Percentiles rank a stretch among this genome's conserved stretches.
Conservation (phyloP, 53 echinoderm and acorn worm species). For the Crossaster papposus region DNA sequence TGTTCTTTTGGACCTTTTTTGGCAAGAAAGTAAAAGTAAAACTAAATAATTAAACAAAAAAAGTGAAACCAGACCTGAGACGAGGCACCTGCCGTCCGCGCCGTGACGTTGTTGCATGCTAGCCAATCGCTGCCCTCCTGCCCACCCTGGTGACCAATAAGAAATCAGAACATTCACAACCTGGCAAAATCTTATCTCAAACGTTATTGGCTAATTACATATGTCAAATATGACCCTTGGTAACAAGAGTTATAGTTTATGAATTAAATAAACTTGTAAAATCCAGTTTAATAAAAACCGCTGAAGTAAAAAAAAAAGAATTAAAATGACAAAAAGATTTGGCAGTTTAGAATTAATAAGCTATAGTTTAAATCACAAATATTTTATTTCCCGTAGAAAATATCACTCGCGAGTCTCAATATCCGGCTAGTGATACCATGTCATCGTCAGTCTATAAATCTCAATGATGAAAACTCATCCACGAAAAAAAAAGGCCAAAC, state of each 20-base stretch:
- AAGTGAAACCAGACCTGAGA: slow-evolving; percentile 57
- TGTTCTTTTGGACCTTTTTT: background rate
- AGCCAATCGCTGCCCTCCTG: slow-evolving; percentile 67
- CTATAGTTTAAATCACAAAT: background rate
- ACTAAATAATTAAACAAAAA: slow-evolving; percentile 8
- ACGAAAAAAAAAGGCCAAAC: background rate
- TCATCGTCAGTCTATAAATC: background rate
- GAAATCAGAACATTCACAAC: slow-evolving; percentile 61
- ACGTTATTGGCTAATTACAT: slow-evolving; percentile 5
- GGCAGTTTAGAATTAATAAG: background rate
- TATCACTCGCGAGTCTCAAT: slow-evolving; percentile 4
- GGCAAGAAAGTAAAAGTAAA: background rate
- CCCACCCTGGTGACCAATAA: slow-evolving; percentile 64
- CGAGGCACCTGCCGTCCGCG: slow-evolving; percentile 53
- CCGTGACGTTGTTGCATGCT: slow-evolving; percentile 62
- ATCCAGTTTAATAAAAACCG: background rate
- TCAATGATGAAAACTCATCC: background rate
- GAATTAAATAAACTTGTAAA: background rate
- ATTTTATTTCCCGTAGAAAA: background rate
- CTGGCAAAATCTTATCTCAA: slow-evolving; percentile 3
- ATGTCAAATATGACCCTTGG: background rate
- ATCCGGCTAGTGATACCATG: background rate
- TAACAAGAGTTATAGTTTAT: background rate
- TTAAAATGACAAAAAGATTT: background rate
- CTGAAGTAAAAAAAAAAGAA: background rate